Evolutionary conservation across 1,140 invertebrate genomes (phyloP).

Genomic region (Bradysia coprophila): DNA sequence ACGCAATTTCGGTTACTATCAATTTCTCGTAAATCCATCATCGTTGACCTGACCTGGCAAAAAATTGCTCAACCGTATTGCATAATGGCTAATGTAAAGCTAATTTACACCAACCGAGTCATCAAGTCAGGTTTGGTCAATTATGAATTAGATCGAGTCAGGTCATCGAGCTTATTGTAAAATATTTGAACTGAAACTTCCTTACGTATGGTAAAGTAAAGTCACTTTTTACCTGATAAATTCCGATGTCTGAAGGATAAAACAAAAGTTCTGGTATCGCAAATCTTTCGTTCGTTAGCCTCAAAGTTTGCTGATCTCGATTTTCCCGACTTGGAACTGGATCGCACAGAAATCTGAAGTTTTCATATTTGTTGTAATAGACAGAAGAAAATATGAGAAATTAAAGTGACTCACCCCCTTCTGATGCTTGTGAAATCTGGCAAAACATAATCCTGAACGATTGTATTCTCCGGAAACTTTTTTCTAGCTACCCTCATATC

Average conservation of each 20-base stretch:
- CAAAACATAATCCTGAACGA: constrained; percentile 81
- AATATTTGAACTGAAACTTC: too few relatives aligned
- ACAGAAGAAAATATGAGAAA: not conserved
- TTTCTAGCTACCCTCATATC: constrained; percentile 66
- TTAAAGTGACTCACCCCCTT: constrained; percentile 52
- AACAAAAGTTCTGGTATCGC: constrained; percentile 89
- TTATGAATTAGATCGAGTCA: too few relatives aligned
- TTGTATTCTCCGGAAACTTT: constrained; percentile 35
- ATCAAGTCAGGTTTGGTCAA: too few relatives aligned
- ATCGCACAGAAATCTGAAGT: not conserved
- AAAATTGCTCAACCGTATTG: too few relatives aligned
- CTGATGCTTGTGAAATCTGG: constrained; percentile 84
- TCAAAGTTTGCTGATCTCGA: constrained; percentile 57
- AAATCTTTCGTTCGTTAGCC: constrained; percentile 85
- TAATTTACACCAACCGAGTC: too few relatives aligned
- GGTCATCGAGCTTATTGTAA: too few relatives aligned
- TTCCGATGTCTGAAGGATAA: constrained; percentile 85
- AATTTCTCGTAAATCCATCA: too few relatives aligned
- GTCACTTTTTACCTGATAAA: constrained; percentile 35
- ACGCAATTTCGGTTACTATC: too few relatives aligned
- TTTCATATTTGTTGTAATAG: too few relatives aligned
- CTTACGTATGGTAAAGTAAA: too few relatives aligned
- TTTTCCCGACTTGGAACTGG: constrained; percentile 20
- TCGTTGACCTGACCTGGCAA: too few relatives aligned
- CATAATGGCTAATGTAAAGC: too few relatives aligned